Percentiles rank a stretch among this genome's conserved stretches.
phyloP scores from a whole-genome alignment of 2,797 vertebrate species.

The Antrozous pallidus region DNA sequence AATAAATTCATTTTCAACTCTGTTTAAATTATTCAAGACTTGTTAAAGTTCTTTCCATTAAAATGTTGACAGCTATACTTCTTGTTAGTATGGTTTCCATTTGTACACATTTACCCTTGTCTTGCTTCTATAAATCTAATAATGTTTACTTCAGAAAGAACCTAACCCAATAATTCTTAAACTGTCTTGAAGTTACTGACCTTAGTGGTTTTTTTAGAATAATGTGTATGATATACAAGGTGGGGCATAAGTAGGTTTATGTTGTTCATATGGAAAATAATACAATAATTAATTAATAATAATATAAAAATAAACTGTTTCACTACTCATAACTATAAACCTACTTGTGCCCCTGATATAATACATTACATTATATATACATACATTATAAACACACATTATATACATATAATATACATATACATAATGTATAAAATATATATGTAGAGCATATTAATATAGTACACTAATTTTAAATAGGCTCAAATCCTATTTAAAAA shows the following conservation, averaged over 20 bases:
- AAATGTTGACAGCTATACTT: not conserved
- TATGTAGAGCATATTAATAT: not conserved
- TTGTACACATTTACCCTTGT: not conserved
- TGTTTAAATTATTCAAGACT: slow-evolving; percentile 5
- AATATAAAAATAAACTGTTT: not conserved
- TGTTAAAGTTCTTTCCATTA: not conserved
- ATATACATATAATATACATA: not conserved
- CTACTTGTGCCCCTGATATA: not conserved
- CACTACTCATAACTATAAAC: not conserved
- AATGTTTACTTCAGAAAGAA: slow-evolving; percentile 11
- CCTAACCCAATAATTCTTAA: not conserved
- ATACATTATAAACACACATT: not conserved
- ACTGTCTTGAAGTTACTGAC: not conserved
- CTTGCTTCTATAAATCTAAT: not conserved
- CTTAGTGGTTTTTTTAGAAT: not conserved
- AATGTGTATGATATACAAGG: not conserved
- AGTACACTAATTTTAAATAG: not conserved
- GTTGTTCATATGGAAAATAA: not conserved
- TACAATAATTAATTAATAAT: not conserved
- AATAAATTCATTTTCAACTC: not conserved
- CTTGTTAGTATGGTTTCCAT: not conserved
- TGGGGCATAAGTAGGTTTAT: not conserved
- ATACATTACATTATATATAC: not conserved
- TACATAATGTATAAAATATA: not conserved
- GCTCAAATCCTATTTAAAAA: not conserved